Conservation (phyloP, 2,797 vertebrate genomes). For the Schizopygopsis malacanthus region DNA sequence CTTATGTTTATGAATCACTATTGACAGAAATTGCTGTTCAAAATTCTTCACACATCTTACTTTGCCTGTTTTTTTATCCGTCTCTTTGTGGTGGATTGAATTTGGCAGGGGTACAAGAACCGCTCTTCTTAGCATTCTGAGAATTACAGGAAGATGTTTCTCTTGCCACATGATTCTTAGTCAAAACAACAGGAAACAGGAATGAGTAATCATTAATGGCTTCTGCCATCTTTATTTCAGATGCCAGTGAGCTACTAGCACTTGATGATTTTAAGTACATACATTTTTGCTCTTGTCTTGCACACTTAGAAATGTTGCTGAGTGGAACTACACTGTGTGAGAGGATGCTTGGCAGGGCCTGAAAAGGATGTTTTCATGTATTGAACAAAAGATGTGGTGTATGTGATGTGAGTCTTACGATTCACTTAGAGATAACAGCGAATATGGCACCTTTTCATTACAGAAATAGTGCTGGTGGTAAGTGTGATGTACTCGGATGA, state of each 20-base stretch:
- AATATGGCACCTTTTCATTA: constrained; percentile 34
- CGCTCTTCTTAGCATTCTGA: constrained; percentile 3
- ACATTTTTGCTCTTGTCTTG: neutral
- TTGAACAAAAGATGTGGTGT: constrained; percentile 28
- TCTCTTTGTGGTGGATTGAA: constrained; percentile 13
- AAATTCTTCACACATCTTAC: constrained; percentile 19
- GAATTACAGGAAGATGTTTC: constrained; percentile 32
- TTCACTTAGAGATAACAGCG: constrained; percentile 8
- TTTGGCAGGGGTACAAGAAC: constrained; percentile 11
- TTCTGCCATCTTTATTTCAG: constrained; percentile 19
- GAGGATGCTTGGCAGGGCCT: constrained; percentile 16
- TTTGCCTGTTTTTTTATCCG: constrained; percentile 24
- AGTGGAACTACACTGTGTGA: neutral
- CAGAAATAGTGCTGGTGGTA: constrained; percentile 33
- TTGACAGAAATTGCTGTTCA: constrained; percentile 35
- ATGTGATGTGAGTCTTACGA: constrained; percentile 16
- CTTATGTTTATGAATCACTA: neutral
- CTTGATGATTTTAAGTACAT: constrained; percentile 6
- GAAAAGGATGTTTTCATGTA: constrained; percentile 26
- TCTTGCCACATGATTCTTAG: constrained; percentile 5
- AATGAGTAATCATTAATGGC: constrained; percentile 33
- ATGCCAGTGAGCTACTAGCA: constrained; percentile 5
- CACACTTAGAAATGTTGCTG: constrained; percentile 11
- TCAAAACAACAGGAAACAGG: constrained; percentile 28
- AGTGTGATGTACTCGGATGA: constrained; percentile 17